Percentiles rank a stretch among this genome's conserved stretches.
These are phyloP conservation scores for Oscheius sp. DNA, from an alignment of 2,888 invertebrate species.

Conservation along the genomic window DNA sequence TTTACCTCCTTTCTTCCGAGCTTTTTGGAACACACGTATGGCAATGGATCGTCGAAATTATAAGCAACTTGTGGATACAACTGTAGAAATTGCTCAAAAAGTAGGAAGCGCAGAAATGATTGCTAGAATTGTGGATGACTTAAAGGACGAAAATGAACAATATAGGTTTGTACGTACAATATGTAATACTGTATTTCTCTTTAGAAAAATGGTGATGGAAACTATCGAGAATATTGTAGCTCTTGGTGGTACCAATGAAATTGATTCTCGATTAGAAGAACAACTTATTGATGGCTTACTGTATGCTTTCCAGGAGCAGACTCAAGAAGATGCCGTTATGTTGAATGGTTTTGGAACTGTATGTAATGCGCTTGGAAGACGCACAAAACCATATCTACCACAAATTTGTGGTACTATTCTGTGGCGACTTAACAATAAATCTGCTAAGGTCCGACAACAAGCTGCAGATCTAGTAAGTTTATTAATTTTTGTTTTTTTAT, in stretches of 20 bases:
- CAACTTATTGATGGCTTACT: constrained; percentile 98
- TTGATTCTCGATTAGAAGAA: constrained; percentile 96
- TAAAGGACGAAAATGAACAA: constrained; percentile 99
- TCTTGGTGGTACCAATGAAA: constrained; percentile 86
- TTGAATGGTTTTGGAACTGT: constrained; percentile 98
- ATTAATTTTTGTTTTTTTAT: not conserved
- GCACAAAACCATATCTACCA: constrained; percentile 97
- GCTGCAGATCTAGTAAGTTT: constrained; percentile 86
- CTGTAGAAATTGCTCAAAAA: constrained; percentile 99
- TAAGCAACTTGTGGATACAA: constrained; percentile 87
- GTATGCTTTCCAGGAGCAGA: constrained; percentile 99
- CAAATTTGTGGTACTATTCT: constrained; percentile 99
- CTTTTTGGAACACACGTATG: constrained; percentile 99
- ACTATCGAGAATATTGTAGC: constrained; percentile 81
- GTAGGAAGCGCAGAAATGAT: constrained; percentile 99
- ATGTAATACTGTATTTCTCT: constrained; percentile 11
- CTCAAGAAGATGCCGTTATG: constrained; percentile 99
- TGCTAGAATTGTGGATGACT: constrained; percentile 92
- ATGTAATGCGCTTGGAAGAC: constrained; percentile 90
- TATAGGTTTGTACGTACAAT: constrained; percentile 77
- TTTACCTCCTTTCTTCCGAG: constrained; percentile 65
- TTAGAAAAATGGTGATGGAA: constrained; percentile 97
- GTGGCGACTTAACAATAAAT: constrained; percentile 99
- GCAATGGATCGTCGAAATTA: constrained; percentile 97
- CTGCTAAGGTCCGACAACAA: constrained; percentile 97